phyloP scores from a whole-genome alignment of 2,888 invertebrate genomes.

The Andrena chrysosceles region DNA sequence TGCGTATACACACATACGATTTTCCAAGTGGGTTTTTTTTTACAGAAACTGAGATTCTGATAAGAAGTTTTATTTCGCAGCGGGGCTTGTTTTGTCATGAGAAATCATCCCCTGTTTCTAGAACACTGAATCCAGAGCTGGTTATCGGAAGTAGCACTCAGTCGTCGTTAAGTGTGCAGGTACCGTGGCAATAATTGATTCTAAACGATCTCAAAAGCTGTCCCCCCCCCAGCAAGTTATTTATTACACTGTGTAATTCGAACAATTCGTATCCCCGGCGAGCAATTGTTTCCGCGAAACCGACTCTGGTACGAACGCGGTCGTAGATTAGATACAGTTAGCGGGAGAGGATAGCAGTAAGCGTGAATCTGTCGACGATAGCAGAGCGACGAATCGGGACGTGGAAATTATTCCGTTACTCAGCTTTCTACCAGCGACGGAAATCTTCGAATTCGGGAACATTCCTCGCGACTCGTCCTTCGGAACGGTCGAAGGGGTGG shows the following conservation, averaged over 20 bases:
- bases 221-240: no score
- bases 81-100: no score
- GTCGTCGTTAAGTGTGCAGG: no score
- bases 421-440: constrained; percentile 26
- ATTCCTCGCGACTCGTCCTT: neutral
- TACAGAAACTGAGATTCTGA: no score
- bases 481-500: neutral
- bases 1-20: no score
- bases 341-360: constrained; percentile 35
- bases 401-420: constrained; percentile 48
- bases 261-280: neutral
- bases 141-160: no score
- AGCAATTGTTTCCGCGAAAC: neutral
- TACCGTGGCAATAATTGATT: no score
- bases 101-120: no score
- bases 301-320: neutral
- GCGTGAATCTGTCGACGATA: constrained; percentile 51
- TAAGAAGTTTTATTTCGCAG: no score
- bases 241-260: neutral
- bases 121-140: no score
- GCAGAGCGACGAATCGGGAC: constrained; percentile 38
- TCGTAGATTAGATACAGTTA: constrained; percentile 45
- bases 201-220: no score
- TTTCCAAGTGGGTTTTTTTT: no score
- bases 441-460: neutral